These are phyloP conservation scores for Synergus japonicus DNA, from an alignment of 2,888 invertebrate species.

Conservation along the genomic window DNA sequence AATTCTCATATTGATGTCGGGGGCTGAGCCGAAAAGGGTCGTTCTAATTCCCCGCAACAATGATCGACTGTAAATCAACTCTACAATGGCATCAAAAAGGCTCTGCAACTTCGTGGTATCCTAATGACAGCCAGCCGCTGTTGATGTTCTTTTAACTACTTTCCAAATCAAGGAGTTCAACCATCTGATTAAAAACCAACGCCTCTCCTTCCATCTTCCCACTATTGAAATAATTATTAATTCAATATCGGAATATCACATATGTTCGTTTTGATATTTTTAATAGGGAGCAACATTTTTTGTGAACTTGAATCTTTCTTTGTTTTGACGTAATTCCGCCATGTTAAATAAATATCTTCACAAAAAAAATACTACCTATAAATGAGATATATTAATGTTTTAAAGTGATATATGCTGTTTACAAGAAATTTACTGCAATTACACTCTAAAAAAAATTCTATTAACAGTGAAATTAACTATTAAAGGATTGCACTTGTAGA, in stretches of 20 bases:
- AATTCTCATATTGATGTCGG: constrained; percentile 30
- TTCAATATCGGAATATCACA: background rate
- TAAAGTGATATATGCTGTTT: too few relatives aligned
- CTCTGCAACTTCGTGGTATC: constrained; percentile 29
- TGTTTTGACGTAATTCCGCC: too few relatives aligned
- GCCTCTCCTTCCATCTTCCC: background rate
- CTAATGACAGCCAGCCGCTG: constrained; percentile 26
- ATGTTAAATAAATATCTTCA: too few relatives aligned
- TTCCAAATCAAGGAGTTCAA: constrained; percentile 6
- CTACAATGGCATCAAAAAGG: constrained; percentile 30
- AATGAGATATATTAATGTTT: too few relatives aligned
- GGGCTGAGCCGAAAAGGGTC: constrained; percentile 31
- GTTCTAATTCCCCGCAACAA: constrained; percentile 34
- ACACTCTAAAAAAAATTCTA: too few relatives aligned
- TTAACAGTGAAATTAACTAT: too few relatives aligned
- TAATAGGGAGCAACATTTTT: background rate
- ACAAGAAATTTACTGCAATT: too few relatives aligned
- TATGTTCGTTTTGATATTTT: background rate
- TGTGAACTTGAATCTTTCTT: background rate
- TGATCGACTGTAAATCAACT: constrained; percentile 37
- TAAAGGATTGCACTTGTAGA: too few relatives aligned
- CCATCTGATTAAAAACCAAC: constrained; percentile 21
- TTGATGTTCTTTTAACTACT: constrained; percentile 36
- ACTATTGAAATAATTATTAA: background rate
- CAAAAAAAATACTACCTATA: too few relatives aligned